phyloP scores from a whole-genome alignment of 2,797 vertebrate species.

The Coccyzus lansbergi region DNA sequence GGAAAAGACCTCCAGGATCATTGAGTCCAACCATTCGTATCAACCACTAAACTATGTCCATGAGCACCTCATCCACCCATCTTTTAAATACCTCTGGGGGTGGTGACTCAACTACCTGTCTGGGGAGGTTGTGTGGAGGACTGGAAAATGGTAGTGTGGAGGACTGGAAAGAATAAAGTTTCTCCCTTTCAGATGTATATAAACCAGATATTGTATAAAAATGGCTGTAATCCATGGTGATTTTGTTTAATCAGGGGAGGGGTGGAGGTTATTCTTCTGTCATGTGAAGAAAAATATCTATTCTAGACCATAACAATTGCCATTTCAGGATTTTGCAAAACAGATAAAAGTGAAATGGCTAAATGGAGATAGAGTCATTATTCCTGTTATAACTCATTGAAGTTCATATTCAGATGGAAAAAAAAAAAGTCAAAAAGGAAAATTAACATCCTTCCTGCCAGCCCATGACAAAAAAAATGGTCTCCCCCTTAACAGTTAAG shows the following conservation, averaged over 20 bases:
- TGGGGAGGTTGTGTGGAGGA: too few species aligned
- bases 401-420: conserved; percentile 20
- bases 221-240: not conserved
- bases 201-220: not conserved
- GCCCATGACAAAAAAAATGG: not conserved
- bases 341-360: conserved; percentile 33
- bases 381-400: conserved; percentile 43
- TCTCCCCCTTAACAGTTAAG: not conserved
- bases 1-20: too few species aligned
- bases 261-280: not conserved
- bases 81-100: too few species aligned
- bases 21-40: too few species aligned
- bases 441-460: conserved; percentile 14
- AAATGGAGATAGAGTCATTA: conserved; percentile 16
- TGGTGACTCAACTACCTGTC: too few species aligned
- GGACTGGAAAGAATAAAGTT: not conserved
- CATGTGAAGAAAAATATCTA: conserved; percentile 12
- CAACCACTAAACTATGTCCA: too few species aligned
- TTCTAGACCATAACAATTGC: conserved; percentile 16
- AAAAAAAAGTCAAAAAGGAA: conserved; percentile 1
- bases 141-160: not conserved
- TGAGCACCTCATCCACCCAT: too few species aligned
- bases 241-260: conserved; percentile 13
- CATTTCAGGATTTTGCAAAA: conserved; percentile 36
- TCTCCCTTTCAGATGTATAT: not conserved